Conservation (phyloP, 2,797 vertebrate species). For the Okamejei kenojei region DNA sequence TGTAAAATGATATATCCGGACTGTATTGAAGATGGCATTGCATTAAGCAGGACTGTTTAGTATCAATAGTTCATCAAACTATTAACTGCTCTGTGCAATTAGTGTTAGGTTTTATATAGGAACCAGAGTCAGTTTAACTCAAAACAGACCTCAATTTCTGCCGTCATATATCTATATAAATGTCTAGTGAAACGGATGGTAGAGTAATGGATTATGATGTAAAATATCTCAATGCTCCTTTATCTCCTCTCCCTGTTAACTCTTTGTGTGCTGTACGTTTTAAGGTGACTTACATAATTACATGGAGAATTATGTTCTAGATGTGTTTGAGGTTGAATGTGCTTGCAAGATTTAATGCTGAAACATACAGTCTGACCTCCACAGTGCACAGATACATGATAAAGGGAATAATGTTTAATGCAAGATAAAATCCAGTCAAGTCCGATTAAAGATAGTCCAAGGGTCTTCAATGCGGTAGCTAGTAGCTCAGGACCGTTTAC, state of each 20-base stretch:
- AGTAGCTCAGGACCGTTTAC: too few relatives aligned
- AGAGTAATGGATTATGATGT: background rate
- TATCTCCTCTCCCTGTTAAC: background rate
- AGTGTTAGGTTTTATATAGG: background rate
- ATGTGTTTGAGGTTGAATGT: background rate
- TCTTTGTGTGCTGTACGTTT: background rate
- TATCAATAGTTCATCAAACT: background rate
- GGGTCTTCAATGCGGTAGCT: too few relatives aligned
- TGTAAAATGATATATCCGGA: background rate
- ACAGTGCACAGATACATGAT: too few relatives aligned
- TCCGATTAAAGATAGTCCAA: too few relatives aligned
- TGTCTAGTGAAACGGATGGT: background rate
- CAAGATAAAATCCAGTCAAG: too few relatives aligned
- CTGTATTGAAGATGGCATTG: background rate
- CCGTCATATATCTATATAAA: background rate
- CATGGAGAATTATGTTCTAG: background rate
- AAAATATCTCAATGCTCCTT: background rate
- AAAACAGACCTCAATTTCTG: constrained; percentile 1
- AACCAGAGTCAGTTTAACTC: background rate
- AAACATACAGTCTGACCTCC: background rate
- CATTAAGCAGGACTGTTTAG: background rate
- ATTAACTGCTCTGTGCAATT: background rate
- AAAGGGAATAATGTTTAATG: too few relatives aligned
- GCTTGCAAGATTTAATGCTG: background rate
- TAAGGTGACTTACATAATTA: background rate